Conservation (phyloP, 2,797 vertebrate species). For the Oreochromis grahami region DNA sequence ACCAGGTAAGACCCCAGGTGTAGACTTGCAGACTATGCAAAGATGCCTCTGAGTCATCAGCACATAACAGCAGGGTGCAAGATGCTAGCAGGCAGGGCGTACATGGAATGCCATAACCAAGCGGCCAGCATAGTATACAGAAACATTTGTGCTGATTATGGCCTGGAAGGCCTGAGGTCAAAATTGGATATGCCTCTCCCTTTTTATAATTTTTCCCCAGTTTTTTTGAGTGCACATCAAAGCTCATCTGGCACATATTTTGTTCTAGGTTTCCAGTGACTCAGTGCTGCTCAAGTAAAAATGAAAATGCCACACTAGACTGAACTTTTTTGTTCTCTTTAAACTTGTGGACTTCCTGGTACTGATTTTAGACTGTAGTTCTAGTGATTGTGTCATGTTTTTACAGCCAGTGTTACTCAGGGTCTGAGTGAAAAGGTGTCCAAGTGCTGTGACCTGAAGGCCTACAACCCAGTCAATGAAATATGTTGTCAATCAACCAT, state of each 20-base stretch:
- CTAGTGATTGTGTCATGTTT: background rate
- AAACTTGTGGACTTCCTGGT: background rate
- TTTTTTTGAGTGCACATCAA: background rate
- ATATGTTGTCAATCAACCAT: background rate
- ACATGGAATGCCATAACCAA: accelerated
- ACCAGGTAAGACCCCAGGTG: background rate
- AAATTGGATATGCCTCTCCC: background rate
- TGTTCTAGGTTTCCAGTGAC: background rate
- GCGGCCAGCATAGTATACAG: background rate
- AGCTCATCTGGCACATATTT: background rate
- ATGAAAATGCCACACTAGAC: background rate
- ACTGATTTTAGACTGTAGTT: background rate
- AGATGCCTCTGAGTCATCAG: background rate
- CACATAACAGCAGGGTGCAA: background rate
- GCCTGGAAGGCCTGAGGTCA: background rate
- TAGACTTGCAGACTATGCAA: background rate
- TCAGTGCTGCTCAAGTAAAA: background rate
- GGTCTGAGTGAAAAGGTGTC: conserved; percentile 13
- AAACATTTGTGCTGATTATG: background rate
- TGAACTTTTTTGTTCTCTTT: background rate
- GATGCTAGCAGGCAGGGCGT: background rate
- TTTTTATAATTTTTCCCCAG: background rate
- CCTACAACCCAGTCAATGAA: background rate
- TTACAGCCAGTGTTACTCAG: background rate
- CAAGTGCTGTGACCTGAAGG: background rate